A percentile compares a stretch with the other conserved stretches of the same genome.
These are phyloP conservation scores for Eupithecia dodoneata DNA, from an alignment of 2,888 invertebrate genomes.

Conservation along the genomic window DNA sequence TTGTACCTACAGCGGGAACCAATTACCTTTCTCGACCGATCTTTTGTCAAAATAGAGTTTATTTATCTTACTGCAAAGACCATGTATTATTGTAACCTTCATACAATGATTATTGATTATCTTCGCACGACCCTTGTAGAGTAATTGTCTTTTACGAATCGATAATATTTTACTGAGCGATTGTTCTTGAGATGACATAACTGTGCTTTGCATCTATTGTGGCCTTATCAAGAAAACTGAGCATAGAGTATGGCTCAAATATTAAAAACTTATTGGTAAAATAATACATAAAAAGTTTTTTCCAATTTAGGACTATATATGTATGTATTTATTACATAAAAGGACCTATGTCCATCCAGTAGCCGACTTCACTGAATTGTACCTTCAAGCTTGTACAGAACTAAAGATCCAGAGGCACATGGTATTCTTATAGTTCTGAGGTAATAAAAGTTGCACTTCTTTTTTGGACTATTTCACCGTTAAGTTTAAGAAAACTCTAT, in stretches of 20 bases:
- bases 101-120: slow-evolving; percentile 44
- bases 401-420: background rate
- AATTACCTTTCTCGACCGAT: too few species aligned
- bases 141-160: slow-evolving; percentile 74
- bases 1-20: too few species aligned
- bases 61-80: slow-evolving; percentile 5
- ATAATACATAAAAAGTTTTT: too few species aligned
- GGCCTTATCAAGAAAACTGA: background rate
- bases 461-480: background rate
- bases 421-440: background rate
- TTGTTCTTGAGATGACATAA: slow-evolving; percentile 49
- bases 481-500: background rate
- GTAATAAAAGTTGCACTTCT: background rate
- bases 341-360: too few species aligned
- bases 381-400: too few species aligned
- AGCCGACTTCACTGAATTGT: too few species aligned
- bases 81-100: slow-evolving; percentile 23
- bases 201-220: slow-evolving; percentile 28
- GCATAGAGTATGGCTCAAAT: background rate
- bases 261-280: background rate
- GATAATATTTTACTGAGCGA: slow-evolving; percentile 57
- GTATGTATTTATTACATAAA: too few species aligned
- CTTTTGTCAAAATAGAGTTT: too few species aligned
- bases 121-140: slow-evolving; percentile 51
- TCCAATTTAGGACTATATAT: too few species aligned